Percentiles rank a stretch among this genome's conserved stretches.
These are phyloP conservation scores for Limosa lapponica DNA, from an alignment of 2,797 vertebrate genomes.

Conservation along the genomic window DNA sequence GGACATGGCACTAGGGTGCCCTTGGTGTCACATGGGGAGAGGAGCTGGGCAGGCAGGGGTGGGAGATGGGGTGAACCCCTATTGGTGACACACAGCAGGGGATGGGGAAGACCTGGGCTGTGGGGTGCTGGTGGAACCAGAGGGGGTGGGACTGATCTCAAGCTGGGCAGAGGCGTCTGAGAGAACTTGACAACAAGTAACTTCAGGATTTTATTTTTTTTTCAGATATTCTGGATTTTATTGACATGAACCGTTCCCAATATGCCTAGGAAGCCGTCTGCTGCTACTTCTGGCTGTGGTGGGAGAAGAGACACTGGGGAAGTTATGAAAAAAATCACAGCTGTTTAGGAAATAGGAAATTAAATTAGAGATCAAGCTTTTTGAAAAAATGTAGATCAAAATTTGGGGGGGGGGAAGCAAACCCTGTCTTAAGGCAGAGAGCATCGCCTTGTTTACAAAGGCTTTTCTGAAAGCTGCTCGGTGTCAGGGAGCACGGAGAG, in stretches of 20 bases:
- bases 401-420: background rate
- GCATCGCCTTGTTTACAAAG: background rate
- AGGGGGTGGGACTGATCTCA: background rate
- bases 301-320: background rate
- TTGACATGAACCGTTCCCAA: background rate
- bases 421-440: background rate
- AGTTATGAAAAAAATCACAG: background rate
- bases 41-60: background rate
- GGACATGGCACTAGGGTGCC: background rate
- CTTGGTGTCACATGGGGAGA: background rate
- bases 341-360: background rate
- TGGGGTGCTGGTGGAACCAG: background rate
- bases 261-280: background rate
- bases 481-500: rapidly evolving
- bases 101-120: background rate
- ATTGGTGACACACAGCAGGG: background rate
- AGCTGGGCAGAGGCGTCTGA: background rate
- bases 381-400: background rate
- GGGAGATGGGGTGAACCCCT: rapidly evolving
- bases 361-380: background rate
- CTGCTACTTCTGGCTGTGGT: background rate
- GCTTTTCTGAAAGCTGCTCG: background rate
- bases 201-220: background rate
- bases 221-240: background rate
- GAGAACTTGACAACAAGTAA: background rate